phyloP scores from a whole-genome alignment of 2,797 vertebrate genomes.

The Sebastes goodei region DNA sequence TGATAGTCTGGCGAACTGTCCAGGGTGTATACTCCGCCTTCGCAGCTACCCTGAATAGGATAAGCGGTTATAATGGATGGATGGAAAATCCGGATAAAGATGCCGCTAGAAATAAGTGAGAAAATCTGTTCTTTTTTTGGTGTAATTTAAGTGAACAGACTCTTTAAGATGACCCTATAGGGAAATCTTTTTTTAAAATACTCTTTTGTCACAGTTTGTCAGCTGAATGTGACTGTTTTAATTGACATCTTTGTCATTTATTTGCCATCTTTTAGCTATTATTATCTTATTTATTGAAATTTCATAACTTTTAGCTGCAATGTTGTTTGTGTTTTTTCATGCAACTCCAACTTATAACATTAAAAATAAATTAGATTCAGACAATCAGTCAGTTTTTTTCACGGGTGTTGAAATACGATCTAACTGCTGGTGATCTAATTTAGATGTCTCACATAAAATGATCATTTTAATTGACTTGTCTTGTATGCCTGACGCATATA shows the following conservation, averaged over 20 bases:
- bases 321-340: not conserved
- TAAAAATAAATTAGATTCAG: not conserved
- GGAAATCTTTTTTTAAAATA: not conserved
- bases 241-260: not conserved
- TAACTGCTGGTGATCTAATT: not conserved
- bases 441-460: not conserved
- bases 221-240: not conserved
- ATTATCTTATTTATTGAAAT: rapidly evolving
- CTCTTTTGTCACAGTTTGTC: not conserved
- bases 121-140: not conserved
- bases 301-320: not conserved
- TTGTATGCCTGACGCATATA: not conserved
- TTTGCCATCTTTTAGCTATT: not conserved
- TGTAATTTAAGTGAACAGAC: not conserved
- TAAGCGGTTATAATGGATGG: too few species aligned
- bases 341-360: not conserved
- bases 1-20: too few species aligned
- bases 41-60: too few species aligned
- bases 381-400: too few species aligned
- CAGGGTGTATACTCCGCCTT: too few species aligned
- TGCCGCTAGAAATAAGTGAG: rapidly evolving
- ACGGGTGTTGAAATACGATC: not conserved
- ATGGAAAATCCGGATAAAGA: not conserved
- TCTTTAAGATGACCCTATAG: not conserved
- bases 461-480: not conserved